Evolutionary conservation across 2,113 vertebrate species (phyloP).

Genomic region (Macquaria australasica): DNA sequence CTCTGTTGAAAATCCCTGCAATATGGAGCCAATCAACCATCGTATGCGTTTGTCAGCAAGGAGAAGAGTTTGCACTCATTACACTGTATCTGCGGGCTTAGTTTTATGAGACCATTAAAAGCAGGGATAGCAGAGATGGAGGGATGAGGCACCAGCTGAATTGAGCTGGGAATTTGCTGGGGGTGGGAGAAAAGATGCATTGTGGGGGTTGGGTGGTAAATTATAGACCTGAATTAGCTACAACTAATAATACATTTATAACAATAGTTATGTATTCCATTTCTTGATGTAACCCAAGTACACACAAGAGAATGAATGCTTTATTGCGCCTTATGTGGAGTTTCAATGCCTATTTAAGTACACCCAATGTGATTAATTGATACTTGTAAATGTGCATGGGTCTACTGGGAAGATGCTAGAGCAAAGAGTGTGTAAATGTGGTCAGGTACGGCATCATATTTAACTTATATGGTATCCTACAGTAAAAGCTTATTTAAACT

Average conservation of each 20-base stretch:
- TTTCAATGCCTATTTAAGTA: conserved; percentile 4
- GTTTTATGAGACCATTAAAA: conserved; percentile 73
- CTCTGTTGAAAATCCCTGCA: conserved; percentile 37
- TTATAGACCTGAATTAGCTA: conserved; percentile 20
- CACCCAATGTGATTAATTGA: conserved; percentile 31
- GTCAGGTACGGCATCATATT: not conserved
- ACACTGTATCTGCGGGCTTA: conserved; percentile 41
- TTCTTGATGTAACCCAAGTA: conserved; percentile 18
- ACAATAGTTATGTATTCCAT: not conserved
- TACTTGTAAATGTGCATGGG: not conserved
- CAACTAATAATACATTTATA: conserved; percentile 6
- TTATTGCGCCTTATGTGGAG: not conserved
- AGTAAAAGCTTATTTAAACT: conserved; percentile 1
- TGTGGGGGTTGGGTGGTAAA: not conserved
- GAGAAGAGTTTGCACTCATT: conserved; percentile 49
- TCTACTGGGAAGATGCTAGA: conserved; percentile 3
- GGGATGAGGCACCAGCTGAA: conserved; percentile 42
- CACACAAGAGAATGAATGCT: conserved; percentile 3
- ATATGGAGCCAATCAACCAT: conserved; percentile 50
- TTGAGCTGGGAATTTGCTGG: conserved; percentile 20
- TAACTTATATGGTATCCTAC: not conserved
- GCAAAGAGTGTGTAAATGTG: conserved; percentile 27
- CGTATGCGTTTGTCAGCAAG: conserved; percentile 40
- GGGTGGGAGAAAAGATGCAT: conserved; percentile 5
- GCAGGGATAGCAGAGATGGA: conserved; percentile 44